Evolutionary conservation across 2,888 invertebrate genomes (phyloP), one percentile per base, ranked within the genome.

Genomic region (Drosophila fulvimacula): DNA sequence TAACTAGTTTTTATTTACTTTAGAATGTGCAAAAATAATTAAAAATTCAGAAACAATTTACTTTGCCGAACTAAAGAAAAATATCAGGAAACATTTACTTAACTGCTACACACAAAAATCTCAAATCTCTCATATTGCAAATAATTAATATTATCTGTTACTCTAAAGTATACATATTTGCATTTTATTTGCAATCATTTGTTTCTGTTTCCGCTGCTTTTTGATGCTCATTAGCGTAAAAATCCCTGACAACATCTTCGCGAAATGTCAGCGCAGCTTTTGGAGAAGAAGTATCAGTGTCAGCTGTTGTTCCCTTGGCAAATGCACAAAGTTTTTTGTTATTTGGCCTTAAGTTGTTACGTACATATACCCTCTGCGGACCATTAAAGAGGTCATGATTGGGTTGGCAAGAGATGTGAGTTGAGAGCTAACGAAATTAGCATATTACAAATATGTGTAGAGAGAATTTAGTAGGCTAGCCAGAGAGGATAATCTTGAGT

Each of bases 221-320:
- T 7, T 27, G 36, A 17, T 42, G 64, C 64, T 51, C 42, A 64
- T 64, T 61, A 64, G 39, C 21, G 61, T 30, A 41, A 51, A 39
- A 51, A 24, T 58, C n/a, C 15, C 17, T 17, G 39, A 39, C 38
- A 30, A 42, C 57, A 36, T 15, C 27, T 13, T 13, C n/a, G 30
- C 10, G 11, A 48, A 38, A 24, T 13, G 62, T 15, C 58, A 48
- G 30, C 24, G 15, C 11, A 17, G 32, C 38, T 32, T 48, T 32
- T 48, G 21, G 17, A 4, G n/a, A 24, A 5, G 11, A 36, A 36
- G 19, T 44, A 36, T 42, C 19, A 42, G 11, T 27, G 30, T 61
- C 19, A 44, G 21, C n/a, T 53, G 38, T 17, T 11, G 21, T 7
- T 19, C 51, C 62, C 48, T 32, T 21, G 7, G 41, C 5, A 49